A percentile compares a stretch with the other conserved stretches of the same genome.
Evolutionary conservation across 2,888 invertebrate species (phyloP).

Genomic region (Lissonota sp.): DNA sequence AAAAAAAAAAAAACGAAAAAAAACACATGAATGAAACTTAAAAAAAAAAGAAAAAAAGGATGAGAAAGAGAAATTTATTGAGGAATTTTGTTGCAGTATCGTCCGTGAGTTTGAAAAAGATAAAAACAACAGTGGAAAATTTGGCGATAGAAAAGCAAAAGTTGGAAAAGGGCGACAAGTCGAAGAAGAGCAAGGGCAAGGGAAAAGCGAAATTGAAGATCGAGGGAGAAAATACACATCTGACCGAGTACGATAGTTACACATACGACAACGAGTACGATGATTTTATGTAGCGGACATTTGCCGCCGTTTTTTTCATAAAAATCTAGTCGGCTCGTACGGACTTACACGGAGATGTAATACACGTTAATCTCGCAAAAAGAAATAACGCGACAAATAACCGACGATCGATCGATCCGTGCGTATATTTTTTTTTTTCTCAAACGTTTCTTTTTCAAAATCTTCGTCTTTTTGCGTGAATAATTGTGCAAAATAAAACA

Average conservation of each 20-base stretch:
- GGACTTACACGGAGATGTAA: conserved; percentile 51
- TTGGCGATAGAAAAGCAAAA: conserved; percentile 95
- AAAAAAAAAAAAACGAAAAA: conserved; percentile 11
- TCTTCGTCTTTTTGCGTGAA: neutral
- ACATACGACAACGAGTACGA: conserved; percentile 89
- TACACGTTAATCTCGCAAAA: conserved; percentile 37
- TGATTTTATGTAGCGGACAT: conserved; percentile 90
- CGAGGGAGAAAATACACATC: conserved; percentile 89
- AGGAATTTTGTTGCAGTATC: conserved; percentile 86
- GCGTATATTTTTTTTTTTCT: neutral
- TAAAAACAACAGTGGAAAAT: conserved; percentile 93
- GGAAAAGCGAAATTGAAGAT: conserved; percentile 92
- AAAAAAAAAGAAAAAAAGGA: conserved; percentile 7
- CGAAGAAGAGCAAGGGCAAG: conserved; percentile 91
- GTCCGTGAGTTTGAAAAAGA: conserved; percentile 92
- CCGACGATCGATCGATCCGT: conserved; percentile 1
- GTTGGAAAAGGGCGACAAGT: conserved; percentile 92
- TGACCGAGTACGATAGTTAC: conserved; percentile 87
- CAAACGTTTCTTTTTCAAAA: neutral
- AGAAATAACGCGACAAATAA: conserved; percentile 14
- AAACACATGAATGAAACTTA: neutral
- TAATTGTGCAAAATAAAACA: conserved; percentile 5
- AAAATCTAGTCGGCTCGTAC: conserved; percentile 65
- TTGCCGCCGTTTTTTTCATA: conserved; percentile 47
- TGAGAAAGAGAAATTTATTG: neutral